Base-by-base conservation (phyloP, 1,140 invertebrate genomes). In the Dendrolimus kikuchii region DNA sequence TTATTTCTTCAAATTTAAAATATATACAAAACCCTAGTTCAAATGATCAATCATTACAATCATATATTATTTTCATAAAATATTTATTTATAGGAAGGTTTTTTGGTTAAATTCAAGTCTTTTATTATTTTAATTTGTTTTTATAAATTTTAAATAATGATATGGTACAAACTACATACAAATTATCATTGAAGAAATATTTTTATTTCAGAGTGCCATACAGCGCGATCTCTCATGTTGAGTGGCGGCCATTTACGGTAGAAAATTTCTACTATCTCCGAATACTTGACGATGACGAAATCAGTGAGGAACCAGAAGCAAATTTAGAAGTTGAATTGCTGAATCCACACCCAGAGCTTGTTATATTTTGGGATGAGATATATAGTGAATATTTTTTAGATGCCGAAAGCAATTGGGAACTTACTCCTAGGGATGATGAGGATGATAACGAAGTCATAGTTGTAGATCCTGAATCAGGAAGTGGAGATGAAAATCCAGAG, bases 291-390 rank as follows among this genome's bases (percentile, higher is more conserved):
- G 58, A 60, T 37, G 44, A 57, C 7, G 75, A 77, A 66, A 51
- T 77, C 9, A 61, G 40, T 50, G 42, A 51, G 49, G 59, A 57
- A 40, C 54, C 40, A 37, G 53, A 54, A 45, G 55, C 60, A n/a
- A 55, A 60, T 50, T 59, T 80, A 4, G 79, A 85, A 49, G n/a
- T 66, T 4, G 47, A 54, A n/a, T 57, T 77, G 38, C n/a, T 46
- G 41, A 55, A 77, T 47, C 81, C 79, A 9, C 66, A 80, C 52
- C 50, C 64, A 37, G 51, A 55, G 36, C 68, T 59, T 7, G n/a
- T 80, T 40, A 45, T 39, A 5, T 85, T 82, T 51, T 85, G 81
- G 81, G 64, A 81, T 44, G 41, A 64, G 5, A 74, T 85, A 54
- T 85, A 85, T 56, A 47, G 60, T 9, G 23, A 66, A 6, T 61